phyloP scores from a whole-genome alignment of 2,797 vertebrate species.

The Hybognathus amarus region DNA sequence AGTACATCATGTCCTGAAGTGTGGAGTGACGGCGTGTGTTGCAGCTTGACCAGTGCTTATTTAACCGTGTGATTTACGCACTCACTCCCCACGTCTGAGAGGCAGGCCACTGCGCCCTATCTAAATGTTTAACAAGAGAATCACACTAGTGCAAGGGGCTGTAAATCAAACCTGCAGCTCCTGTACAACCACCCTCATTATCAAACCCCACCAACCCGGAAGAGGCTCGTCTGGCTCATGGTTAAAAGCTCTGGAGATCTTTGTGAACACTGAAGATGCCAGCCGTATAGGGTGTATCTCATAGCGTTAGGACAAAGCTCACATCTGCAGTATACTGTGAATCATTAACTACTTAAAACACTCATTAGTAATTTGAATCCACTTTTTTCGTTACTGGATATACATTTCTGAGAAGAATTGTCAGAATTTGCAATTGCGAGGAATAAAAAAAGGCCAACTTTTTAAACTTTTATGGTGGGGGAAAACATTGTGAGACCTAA shows the following conservation, averaged over 20 bases:
- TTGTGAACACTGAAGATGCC: not conserved
- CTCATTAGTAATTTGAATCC: not conserved
- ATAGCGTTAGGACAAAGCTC: not conserved
- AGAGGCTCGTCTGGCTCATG: constrained; percentile 20
- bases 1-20: constrained; percentile 58
- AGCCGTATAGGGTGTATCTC: not conserved
- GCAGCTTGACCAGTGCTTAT: constrained; percentile 63
- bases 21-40: constrained; percentile 58
- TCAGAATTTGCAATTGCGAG: not conserved
- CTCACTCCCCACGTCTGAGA: constrained; percentile 59
- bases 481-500: too few relatives aligned
- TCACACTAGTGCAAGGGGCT: constrained; percentile 49
- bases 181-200: constrained; percentile 32
- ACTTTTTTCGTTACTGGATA: not conserved
- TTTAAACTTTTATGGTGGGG: too few relatives aligned
- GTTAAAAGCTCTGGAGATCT: not conserved
- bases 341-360: not conserved
- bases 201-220: constrained; percentile 27
- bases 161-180: constrained; percentile 55
- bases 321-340: not conserved
- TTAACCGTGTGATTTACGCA: constrained; percentile 73
- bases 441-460: too few relatives aligned
- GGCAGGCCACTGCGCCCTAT: constrained; percentile 56
- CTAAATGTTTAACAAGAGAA: constrained; percentile 60
- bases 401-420: not conserved